Evolutionary conservation across 2,888 invertebrate genomes (phyloP), one percentile per base, ranked within the genome.

Genomic region (Pollenia angustigena): DNA sequence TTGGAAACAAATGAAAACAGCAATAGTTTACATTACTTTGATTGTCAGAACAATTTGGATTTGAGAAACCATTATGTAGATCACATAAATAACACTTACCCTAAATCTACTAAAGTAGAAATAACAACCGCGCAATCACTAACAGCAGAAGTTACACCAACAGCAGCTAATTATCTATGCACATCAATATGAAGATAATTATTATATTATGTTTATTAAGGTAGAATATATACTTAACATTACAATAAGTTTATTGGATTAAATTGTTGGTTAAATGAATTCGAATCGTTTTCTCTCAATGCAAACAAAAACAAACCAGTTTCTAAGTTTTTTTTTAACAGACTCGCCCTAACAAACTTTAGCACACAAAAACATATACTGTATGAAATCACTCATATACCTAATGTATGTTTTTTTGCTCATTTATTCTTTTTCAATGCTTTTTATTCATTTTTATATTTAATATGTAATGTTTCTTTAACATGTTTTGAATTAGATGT

Each of bases 141-240:
- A 42, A 12, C 50, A 32, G 32, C 32, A 32, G 32, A 6, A 32
- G 32, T 32, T 6, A 6, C 32, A 74, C 54, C 40, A 76, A 68
- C 66, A 68, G 40, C 52, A 54, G 42, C 9, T 74, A 80, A 58
- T 74, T 32, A 74, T 16, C n/a, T 68, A 16, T 32, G 60, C 72
- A 54, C 68, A 69, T 85, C 79, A n/a, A 85, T 69, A 60, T 85
- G 80, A 85, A 79, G 16, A 46, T 48, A 42, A 75, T 58, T 81
- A 56, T 32, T 74, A 54, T 52, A 60, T 50, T 54, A 54, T 71
- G 40, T 48, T 71, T 71, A 62, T 82, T 82, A 82, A 82, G 82
- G 14, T 82, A 82, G 74, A 74, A 74, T 68, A 78, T 12, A 32
- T 32, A 32, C 32, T 32, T 32, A 32, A 56, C 62, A 71, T 69